Conservation (phyloP, 2,113 vertebrate genomes). For the Phaethornis superciliosus region DNA sequence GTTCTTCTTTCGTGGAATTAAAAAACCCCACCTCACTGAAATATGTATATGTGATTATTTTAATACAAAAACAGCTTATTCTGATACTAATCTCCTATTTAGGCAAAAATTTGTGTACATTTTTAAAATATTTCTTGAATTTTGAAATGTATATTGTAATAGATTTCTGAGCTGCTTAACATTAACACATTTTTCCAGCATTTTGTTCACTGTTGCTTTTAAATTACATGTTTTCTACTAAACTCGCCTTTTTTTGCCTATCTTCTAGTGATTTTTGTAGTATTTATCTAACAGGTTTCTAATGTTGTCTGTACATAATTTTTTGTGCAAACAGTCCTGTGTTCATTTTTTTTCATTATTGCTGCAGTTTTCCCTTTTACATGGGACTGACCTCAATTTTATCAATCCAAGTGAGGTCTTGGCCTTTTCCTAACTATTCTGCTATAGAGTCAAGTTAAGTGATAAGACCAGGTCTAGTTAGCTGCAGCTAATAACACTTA, state of each 20-base stretch:
- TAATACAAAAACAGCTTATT: constrained; percentile 20
- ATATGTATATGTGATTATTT: constrained; percentile 27
- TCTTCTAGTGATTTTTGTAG: background rate
- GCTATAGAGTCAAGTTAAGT: background rate
- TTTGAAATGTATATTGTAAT: constrained; percentile 4
- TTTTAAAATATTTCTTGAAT: constrained; percentile 5
- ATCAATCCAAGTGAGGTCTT: background rate
- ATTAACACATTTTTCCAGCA: background rate
- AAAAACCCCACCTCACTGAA: background rate
- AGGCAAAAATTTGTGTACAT: background rate
- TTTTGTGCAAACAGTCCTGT: background rate
- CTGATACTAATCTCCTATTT: constrained; percentile 7
- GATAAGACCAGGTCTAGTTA: background rate
- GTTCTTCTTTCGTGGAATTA: background rate
- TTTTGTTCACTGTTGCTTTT: background rate
- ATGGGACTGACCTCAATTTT: background rate
- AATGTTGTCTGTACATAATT: background rate
- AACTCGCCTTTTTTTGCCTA: background rate
- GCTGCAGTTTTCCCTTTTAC: background rate
- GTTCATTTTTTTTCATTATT: background rate
- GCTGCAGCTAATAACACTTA: background rate
- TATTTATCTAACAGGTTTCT: background rate
- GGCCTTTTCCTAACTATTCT: background rate
- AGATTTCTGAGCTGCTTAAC: background rate
- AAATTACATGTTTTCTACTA: background rate